Conservation (phyloP, 2,888 invertebrate species). For the Scaptomyza polygonia region DNA sequence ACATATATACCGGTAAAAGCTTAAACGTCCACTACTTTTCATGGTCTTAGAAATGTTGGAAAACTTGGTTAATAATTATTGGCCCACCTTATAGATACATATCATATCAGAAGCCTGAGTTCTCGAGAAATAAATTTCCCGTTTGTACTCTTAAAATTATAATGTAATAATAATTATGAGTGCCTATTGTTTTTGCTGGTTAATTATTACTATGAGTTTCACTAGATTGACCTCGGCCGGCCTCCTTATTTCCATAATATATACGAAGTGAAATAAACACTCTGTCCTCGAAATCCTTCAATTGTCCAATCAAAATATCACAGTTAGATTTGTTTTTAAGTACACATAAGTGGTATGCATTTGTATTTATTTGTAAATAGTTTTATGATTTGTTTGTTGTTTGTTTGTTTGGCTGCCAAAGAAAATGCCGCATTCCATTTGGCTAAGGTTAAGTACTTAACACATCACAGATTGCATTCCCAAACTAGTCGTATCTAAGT, state of each 20-base stretch:
- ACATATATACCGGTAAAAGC: no score
- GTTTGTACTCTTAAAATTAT: constrained; percentile 38
- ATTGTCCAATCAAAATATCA: neutral
- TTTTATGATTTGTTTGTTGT: constrained; percentile 12
- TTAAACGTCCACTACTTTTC: no score
- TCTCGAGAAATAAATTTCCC: constrained; percentile 10
- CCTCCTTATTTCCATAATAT: neutral
- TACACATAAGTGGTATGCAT: neutral
- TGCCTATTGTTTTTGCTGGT: neutral
- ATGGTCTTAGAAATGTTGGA: no score
- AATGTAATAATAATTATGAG: no score
- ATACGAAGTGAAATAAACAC: neutral
- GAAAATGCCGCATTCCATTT: constrained; percentile 50
- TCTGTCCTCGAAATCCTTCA: no score
- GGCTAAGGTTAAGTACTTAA: constrained; percentile 55
- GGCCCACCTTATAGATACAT: no score
- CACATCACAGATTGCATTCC: constrained; percentile 71
- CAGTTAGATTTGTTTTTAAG: neutral
- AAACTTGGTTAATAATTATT: no score
- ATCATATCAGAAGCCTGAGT: no score
- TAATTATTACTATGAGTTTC: neutral
- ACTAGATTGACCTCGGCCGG: neutral
- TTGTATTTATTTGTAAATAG: constrained; percentile 3
- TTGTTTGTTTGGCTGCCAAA: constrained; percentile 36
- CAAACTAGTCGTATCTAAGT: neutral